Evolutionary conservation across 2,888 invertebrate species (phyloP).

Genomic region (Orchesella flavescens): DNA sequence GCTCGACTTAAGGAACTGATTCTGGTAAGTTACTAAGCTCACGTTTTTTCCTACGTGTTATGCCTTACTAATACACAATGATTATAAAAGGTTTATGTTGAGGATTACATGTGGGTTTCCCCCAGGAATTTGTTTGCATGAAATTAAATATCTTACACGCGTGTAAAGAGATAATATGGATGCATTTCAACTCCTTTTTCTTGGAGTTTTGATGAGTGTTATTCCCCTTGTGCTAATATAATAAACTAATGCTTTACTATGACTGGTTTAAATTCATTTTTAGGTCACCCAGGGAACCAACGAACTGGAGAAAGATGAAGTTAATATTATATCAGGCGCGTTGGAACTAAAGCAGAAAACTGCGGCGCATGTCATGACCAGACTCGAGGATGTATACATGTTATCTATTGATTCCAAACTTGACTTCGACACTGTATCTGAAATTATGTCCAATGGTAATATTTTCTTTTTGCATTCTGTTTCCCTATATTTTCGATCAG

Average conservation of each 20-base stretch:
- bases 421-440: conserved; percentile 78
- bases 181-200: too few species aligned
- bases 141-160: not conserved
- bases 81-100: too few species aligned
- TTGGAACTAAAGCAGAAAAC: conserved; percentile 78
- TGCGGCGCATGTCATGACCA: conserved; percentile 78
- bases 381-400: conserved; percentile 78
- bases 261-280: too few species aligned
- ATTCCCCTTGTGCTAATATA: too few species aligned
- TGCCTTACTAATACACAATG: not conserved
- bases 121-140: not conserved
- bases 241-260: too few species aligned
- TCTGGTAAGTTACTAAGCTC: conserved; percentile 78
- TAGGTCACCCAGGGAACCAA: conserved; percentile 74
- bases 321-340: conserved; percentile 78
- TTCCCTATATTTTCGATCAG: too few species aligned
- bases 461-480: too few species aligned
- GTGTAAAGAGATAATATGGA: not conserved
- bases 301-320: conserved; percentile 75
- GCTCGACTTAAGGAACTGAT: conserved; percentile 97
- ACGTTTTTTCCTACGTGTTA: not conserved
- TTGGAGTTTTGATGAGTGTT: too few species aligned
- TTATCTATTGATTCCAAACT: conserved; percentile 76
- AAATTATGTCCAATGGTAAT: conserved; percentile 76
- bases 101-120: not conserved